These are phyloP conservation scores for Crotalus viridis DNA, from an alignment of 2,113 vertebrate species.

Conservation along the genomic window DNA sequence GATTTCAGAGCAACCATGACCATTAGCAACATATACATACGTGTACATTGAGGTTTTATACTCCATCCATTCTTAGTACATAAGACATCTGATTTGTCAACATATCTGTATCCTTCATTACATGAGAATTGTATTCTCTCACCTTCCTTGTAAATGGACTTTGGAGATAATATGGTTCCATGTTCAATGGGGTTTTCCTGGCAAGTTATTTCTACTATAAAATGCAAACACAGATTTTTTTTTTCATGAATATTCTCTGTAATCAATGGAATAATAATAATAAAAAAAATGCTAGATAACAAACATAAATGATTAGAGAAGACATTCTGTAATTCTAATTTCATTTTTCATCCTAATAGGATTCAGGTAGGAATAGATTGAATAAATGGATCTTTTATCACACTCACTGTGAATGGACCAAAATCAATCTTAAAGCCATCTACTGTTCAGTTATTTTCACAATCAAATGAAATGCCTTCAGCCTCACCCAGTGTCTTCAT, in stretches of 20 bases:
- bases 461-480: background rate
- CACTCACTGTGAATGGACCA: background rate
- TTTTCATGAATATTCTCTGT: background rate
- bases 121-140: slow-evolving; percentile 64
- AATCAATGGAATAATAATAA: background rate
- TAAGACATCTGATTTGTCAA: slow-evolving; percentile 29
- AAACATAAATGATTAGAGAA: too few relatives aligned
- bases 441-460: background rate
- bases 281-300: too few relatives aligned
- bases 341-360: background rate
- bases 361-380: background rate
- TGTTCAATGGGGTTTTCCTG: accelerated
- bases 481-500: background rate
- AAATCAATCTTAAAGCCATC: background rate
- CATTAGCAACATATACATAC: slow-evolving; percentile 43
- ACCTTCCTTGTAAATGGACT: slow-evolving; percentile 39
- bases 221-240: slow-evolving; percentile 11
- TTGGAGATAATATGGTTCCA: slow-evolving; percentile 20
- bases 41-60: slow-evolving; percentile 57
- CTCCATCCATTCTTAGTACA: slow-evolving; percentile 68
- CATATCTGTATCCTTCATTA: slow-evolving; percentile 27
- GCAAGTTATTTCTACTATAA: slow-evolving; percentile 63
- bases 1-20: background rate
- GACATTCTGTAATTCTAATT: too few relatives aligned
- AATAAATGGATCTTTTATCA: too few relatives aligned